A percentile compares a stretch with the other conserved stretches of the same genome.
Conservation (phyloP, 2,888 invertebrate genomes). For the Lomographa bimaculata region DNA sequence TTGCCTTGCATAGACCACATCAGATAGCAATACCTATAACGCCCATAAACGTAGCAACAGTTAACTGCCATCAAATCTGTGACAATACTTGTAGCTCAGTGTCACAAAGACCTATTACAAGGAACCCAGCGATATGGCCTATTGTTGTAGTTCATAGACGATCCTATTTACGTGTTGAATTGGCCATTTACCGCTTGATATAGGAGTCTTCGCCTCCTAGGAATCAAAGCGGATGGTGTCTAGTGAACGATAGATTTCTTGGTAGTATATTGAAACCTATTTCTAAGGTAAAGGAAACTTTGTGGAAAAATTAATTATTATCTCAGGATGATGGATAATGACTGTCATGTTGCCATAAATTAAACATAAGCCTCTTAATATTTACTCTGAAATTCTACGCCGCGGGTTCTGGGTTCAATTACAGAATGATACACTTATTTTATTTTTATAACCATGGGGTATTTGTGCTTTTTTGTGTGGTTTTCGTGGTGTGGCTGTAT, state of each 20-base stretch:
- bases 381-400: no score
- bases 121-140: slow-evolving; percentile 56
- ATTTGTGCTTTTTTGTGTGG: no score
- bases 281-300: background rate
- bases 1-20: no score
- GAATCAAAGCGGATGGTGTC: slow-evolving; percentile 49
- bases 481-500: no score
- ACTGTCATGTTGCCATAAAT: no score
- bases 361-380: no score
- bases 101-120: slow-evolving; percentile 74
- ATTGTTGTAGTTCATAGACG: slow-evolving; percentile 71
- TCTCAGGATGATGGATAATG: no score
- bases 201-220: slow-evolving; percentile 50
- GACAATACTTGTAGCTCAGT: slow-evolving; percentile 43
- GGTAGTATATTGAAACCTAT: slow-evolving; percentile 7
- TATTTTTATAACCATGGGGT: no score
- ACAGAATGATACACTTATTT: no score
- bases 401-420: no score
- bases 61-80: slow-evolving; percentile 8
- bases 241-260: slow-evolving; percentile 23
- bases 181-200: slow-evolving; percentile 63
- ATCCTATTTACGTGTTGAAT: slow-evolving; percentile 58
- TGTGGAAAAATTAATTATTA: background rate
- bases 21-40: no score
- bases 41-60: no score